phyloP scores from a whole-genome alignment of 2,888 invertebrate genomes.

The Hetaerina titia region DNA sequence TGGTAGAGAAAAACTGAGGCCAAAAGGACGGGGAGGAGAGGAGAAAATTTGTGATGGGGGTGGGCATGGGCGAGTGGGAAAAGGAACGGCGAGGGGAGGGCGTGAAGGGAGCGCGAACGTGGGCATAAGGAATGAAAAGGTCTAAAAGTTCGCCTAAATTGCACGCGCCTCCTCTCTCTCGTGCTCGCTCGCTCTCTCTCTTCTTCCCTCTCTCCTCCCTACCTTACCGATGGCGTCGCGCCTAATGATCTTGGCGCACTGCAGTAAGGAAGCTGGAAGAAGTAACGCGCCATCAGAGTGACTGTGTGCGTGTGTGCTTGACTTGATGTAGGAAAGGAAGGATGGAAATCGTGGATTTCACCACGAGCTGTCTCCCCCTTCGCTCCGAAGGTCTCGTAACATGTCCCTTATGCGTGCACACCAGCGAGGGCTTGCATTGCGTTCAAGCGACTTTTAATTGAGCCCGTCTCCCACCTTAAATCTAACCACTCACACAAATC shows the following conservation, averaged over 20 bases:
- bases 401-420: too few species aligned
- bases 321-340: background rate
- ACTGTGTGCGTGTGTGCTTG: background rate
- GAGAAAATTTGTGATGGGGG: background rate
- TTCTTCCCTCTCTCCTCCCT: background rate
- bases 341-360: background rate
- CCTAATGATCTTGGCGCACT: slow-evolving; percentile 39
- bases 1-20: background rate
- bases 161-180: slow-evolving; percentile 12
- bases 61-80: background rate
- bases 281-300: background rate
- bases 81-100: background rate
- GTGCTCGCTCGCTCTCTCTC: background rate
- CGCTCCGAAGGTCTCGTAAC: too few species aligned
- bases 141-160: slow-evolving; percentile 5
- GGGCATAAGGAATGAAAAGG: background rate
- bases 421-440: too few species aligned
- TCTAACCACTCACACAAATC: too few species aligned
- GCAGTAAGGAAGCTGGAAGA: slow-evolving; percentile 32
- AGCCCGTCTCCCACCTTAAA: too few species aligned
- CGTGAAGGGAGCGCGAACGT: background rate
- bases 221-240: background rate
- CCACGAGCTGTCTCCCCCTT: too few species aligned
- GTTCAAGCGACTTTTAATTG: too few species aligned
- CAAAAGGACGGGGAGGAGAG: background rate